phyloP scores from a whole-genome alignment of 1,140 invertebrate genomes.

The Charaxes varanes region DNA sequence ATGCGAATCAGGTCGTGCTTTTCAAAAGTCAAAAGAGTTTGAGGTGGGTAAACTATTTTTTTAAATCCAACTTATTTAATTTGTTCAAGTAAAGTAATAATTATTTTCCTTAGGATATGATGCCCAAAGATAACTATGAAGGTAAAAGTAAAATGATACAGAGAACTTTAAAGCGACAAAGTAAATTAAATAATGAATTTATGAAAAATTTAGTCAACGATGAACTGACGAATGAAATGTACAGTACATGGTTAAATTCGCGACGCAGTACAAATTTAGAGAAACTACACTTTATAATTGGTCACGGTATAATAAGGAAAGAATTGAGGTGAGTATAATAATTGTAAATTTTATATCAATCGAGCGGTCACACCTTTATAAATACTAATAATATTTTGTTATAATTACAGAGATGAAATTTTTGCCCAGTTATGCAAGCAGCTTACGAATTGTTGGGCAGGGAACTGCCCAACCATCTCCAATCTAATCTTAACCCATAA shows the following conservation, averaged over 20 bases:
- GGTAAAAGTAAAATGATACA: constrained; percentile 78
- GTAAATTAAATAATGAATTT: constrained; percentile 88
- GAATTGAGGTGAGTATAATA: constrained; percentile 84
- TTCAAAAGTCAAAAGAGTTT: too few relatives aligned
- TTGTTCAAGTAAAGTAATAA: too few relatives aligned
- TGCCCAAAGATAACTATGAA: constrained; percentile 47
- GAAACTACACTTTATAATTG: constrained; percentile 96
- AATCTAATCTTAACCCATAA: too few relatives aligned
- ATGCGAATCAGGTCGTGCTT: too few relatives aligned
- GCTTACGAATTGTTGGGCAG: constrained; percentile 2
- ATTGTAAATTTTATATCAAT: too few relatives aligned
- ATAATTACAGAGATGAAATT: constrained; percentile 4
- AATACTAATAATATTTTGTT: not conserved
- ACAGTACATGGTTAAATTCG: constrained; percentile 85
- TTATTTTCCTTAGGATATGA: constrained; percentile 45
- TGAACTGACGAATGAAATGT: constrained; percentile 81
- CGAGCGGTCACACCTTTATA: too few relatives aligned
- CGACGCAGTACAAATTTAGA: constrained; percentile 90
- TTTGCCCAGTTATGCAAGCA: constrained; percentile 7
- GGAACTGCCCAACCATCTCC: too few relatives aligned
- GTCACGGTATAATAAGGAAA: constrained; percentile 91
- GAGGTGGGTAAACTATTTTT: too few relatives aligned
- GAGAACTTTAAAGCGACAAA: constrained; percentile 88
- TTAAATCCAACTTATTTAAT: too few relatives aligned
- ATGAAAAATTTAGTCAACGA: constrained; percentile 80